These are phyloP conservation scores for Acrobeloides nanus DNA, from an alignment of 2,888 invertebrate species.

Conservation along the genomic window DNA sequence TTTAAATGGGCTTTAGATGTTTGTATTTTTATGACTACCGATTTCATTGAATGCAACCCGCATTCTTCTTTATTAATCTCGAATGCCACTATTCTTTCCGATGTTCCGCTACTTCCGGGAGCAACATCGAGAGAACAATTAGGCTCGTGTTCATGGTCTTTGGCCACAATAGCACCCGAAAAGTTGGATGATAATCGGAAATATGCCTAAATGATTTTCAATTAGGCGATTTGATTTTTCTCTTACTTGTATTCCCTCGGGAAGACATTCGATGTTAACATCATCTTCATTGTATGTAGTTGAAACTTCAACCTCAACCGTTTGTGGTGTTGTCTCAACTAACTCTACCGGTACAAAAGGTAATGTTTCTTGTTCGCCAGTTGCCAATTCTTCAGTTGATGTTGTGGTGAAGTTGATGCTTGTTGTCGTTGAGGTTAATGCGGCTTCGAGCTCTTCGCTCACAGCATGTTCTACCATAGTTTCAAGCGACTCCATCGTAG, in stretches of 20 bases:
- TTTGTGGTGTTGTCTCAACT: slow-evolving; percentile 16
- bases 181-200: slow-evolving; percentile 18
- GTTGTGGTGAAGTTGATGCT: no score
- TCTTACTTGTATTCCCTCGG: slow-evolving; percentile 16
- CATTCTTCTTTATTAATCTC: slow-evolving; percentile 20
- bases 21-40: no score
- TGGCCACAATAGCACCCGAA: slow-evolving; percentile 18
- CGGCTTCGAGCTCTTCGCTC: no score
- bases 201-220: slow-evolving; percentile 10
- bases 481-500: no score
- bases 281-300: slow-evolving; percentile 9
- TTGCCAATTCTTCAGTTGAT: no score
- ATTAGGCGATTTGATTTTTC: not conserved
- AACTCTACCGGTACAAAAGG: no score
- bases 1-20: no score
- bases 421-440: no score
- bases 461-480: no score
- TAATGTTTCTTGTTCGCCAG: no score
- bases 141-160: slow-evolving; percentile 13
- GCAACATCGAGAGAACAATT: slow-evolving; percentile 14
- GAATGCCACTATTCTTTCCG: slow-evolving; percentile 15
- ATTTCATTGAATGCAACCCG: slow-evolving; percentile 20
- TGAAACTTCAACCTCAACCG: slow-evolving; percentile 6
- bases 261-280: slow-evolving; percentile 14
- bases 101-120: slow-evolving; percentile 4